Conservation (phyloP, 2,113 vertebrate genomes). For the Oncorhynchus keta region DNA sequence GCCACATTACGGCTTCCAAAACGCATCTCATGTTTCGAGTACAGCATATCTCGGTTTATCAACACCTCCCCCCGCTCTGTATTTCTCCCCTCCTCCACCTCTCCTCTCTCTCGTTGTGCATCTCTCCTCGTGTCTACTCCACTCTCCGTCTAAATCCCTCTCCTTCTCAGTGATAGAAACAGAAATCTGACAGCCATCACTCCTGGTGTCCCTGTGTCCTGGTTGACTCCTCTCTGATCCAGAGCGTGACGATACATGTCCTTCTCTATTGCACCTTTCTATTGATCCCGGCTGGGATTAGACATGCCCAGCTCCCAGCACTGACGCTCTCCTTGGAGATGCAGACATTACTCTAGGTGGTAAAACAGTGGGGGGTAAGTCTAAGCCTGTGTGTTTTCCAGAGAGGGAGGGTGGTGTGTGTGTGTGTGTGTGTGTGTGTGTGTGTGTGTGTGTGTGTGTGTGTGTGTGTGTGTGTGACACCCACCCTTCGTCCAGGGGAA, state of each 20-base stretch:
- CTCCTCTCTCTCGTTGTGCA: background rate
- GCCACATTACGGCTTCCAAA: background rate
- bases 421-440: no score
- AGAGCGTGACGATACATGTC: constrained; percentile 60
- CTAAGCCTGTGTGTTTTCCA: no score
- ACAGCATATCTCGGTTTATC: background rate
- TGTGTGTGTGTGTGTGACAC: constrained; percentile 36
- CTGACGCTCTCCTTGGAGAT: constrained; percentile 59
- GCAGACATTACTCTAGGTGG: constrained; percentile 8
- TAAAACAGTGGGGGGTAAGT: no score
- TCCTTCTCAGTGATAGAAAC: constrained; percentile 19
- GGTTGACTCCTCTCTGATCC: constrained; percentile 63
- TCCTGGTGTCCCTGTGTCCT: constrained; percentile 37
- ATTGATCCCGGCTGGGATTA: constrained; percentile 72
- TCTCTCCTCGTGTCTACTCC: constrained; percentile 36
- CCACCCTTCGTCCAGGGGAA: constrained; percentile 38
- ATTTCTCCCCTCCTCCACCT: background rate
- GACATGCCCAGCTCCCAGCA: constrained; percentile 45
- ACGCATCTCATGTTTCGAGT: constrained; percentile 11
- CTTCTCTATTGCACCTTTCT: constrained; percentile 58
- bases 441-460: no score
- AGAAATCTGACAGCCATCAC: no score
- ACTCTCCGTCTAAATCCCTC: background rate
- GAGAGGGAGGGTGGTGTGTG: no score
- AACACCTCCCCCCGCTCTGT: background rate